phyloP scores from a whole-genome alignment of 2,888 invertebrate species.

The Caenorhabditis drosophilae region DNA sequence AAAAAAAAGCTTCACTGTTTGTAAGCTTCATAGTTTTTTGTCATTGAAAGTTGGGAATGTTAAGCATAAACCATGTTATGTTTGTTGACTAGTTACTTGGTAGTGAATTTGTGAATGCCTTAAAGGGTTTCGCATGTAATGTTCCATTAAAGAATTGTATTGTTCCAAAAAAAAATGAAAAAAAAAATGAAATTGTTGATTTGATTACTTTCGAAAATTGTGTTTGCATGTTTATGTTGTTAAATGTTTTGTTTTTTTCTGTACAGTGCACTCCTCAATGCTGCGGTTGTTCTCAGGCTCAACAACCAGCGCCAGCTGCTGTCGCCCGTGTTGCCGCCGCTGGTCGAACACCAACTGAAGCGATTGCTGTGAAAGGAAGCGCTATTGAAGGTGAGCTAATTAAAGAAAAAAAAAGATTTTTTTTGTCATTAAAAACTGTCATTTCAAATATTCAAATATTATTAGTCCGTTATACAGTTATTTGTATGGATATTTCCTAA shows the following conservation, averaged over 20 bases:
- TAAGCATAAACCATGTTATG: no score
- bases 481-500: no score
- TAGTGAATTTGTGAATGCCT: no score
- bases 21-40: no score
- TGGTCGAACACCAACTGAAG: conserved; percentile 44
- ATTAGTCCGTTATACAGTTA: no score
- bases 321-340: conserved; percentile 52
- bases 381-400: conserved; percentile 40
- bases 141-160: neutral
- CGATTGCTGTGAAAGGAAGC: conserved; percentile 43
- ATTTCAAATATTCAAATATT: no score
- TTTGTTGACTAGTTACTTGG: neutral
- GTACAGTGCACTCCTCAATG: conserved; percentile 48
- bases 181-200: no score
- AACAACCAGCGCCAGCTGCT: conserved; percentile 18
- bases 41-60: no score
- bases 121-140: no score
- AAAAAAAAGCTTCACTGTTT: neutral
- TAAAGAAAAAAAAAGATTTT: no score
- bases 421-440: no score
- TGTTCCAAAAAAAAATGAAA: neutral
- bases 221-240: conserved; percentile 32
- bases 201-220: neutral
- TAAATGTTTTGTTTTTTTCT: conserved; percentile 28
- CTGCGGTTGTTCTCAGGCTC: conserved; percentile 48